Percentiles rank a stretch among this genome's conserved stretches.
These are phyloP conservation scores for Myrmecobius fasciatus DNA, from an alignment of 2,113 vertebrate genomes.

Conservation along the genomic window DNA sequence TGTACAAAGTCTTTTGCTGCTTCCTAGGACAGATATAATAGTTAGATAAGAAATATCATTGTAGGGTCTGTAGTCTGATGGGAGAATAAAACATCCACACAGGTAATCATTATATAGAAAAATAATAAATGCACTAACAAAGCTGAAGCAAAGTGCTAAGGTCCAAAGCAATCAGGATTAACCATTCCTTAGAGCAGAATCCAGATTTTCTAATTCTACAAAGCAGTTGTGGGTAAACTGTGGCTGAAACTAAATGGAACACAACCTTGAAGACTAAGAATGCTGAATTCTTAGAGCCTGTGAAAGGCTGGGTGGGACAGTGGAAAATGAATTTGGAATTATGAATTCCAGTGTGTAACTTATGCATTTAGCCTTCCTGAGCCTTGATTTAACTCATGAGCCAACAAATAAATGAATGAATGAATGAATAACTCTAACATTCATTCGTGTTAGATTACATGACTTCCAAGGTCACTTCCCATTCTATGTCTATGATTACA, in stretches of 20 bases:
- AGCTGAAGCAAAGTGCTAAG: background rate
- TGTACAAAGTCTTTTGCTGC: too few species aligned
- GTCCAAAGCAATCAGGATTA: background rate
- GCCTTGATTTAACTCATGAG: background rate
- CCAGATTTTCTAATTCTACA: background rate
- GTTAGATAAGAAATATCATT: too few species aligned
- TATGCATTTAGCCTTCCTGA: background rate
- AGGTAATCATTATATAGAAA: background rate
- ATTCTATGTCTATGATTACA: background rate
- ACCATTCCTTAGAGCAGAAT: background rate
- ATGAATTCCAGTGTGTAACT: background rate
- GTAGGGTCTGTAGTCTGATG: background rate
- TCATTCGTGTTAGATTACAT: background rate
- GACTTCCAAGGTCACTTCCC: background rate
- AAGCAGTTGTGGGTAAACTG: background rate
- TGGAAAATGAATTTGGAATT: background rate
- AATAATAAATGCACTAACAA: background rate
- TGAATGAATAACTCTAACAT: too few species aligned
- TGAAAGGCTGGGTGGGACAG: background rate
- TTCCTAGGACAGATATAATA: too few species aligned
- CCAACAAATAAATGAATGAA: background rate
- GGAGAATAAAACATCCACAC: background rate
- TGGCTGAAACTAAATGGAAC: background rate
- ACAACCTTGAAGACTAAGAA: background rate
- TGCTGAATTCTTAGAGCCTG: background rate